Evolutionary conservation across 2,113 vertebrate species (phyloP).

Genomic region (Ictalurus punctatus): DNA sequence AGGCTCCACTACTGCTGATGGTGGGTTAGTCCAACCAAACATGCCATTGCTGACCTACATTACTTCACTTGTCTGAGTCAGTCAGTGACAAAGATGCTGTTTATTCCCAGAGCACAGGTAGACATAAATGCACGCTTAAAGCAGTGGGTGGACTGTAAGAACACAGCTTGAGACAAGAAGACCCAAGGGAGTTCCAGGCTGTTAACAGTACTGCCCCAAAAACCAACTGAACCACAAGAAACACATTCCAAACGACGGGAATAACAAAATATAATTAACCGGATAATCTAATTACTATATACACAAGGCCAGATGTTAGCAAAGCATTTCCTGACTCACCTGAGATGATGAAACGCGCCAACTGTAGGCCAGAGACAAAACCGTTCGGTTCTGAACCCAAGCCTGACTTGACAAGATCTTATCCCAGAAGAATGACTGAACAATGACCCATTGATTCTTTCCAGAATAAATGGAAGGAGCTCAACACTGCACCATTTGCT

Average conservation of each 20-base stretch:
- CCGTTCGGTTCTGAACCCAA: not conserved
- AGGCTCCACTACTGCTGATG: not conserved
- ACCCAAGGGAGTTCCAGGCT: not conserved
- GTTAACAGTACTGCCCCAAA: not conserved
- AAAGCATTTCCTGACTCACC: not conserved
- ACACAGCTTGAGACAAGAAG: not conserved
- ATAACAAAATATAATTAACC: not conserved
- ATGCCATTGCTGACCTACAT: not conserved
- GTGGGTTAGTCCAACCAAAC: not conserved
- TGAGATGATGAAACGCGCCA: not conserved
- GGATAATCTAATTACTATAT: not conserved
- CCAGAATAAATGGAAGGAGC: not conserved
- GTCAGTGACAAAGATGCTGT: not conserved
- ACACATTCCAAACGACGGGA: not conserved
- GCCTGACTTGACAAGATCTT: not conserved
- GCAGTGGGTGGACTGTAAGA: not conserved
- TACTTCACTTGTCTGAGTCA: not conserved
- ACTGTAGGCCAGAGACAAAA: not conserved
- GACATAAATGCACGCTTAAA: not conserved
- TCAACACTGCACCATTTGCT: not conserved
- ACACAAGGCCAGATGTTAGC: not conserved
- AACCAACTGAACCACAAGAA: not conserved
- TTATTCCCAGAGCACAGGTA: not conserved
- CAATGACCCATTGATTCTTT: not conserved
- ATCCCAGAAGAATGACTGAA: not conserved